phyloP scores from a whole-genome alignment of 2,113 vertebrate genomes.

The Procapra przewalskii region DNA sequence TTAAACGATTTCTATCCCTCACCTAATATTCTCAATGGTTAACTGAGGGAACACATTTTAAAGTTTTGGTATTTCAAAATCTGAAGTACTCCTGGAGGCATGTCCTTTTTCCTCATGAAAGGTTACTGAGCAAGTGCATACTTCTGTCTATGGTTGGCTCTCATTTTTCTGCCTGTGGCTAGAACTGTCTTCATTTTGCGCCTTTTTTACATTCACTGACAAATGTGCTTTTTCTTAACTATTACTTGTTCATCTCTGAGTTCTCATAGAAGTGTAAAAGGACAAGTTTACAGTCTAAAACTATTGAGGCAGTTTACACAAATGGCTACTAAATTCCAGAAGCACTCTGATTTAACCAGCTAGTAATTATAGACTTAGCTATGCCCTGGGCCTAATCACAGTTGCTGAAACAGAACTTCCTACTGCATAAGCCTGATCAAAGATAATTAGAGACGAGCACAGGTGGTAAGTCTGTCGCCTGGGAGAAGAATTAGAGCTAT shows the following conservation, averaged over 20 bases:
- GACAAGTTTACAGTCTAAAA: conserved; percentile 47
- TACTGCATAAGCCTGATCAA: conserved; percentile 33
- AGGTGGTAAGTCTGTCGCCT: conserved; percentile 33
- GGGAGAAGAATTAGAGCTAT: conserved; percentile 39
- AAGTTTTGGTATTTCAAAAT: neutral
- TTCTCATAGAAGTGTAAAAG: conserved; percentile 29
- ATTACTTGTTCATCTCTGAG: conserved; percentile 38
- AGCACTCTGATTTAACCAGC: conserved; percentile 49
- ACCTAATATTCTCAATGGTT: neutral
- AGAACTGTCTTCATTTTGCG: conserved; percentile 15
- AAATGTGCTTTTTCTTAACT: conserved; percentile 43
- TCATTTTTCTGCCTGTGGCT: neutral
- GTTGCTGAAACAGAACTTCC: conserved; percentile 47
- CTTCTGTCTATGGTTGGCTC: neutral
- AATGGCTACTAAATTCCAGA: conserved; percentile 49
- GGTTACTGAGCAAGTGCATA: neutral
- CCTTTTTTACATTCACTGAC: conserved; percentile 13
- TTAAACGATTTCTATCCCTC: neutral
- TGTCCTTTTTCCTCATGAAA: neutral
- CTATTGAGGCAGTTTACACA: conserved; percentile 42
- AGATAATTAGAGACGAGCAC: conserved; percentile 56
- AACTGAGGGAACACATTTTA: conserved; percentile 10
- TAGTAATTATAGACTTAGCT: conserved; percentile 66
- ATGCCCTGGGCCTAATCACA: conserved; percentile 28
- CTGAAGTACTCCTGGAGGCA: neutral